These are phyloP conservation scores for Drosophila subquinaria DNA, from an alignment of 2,888 invertebrate genomes.

Conservation along the genomic window DNA sequence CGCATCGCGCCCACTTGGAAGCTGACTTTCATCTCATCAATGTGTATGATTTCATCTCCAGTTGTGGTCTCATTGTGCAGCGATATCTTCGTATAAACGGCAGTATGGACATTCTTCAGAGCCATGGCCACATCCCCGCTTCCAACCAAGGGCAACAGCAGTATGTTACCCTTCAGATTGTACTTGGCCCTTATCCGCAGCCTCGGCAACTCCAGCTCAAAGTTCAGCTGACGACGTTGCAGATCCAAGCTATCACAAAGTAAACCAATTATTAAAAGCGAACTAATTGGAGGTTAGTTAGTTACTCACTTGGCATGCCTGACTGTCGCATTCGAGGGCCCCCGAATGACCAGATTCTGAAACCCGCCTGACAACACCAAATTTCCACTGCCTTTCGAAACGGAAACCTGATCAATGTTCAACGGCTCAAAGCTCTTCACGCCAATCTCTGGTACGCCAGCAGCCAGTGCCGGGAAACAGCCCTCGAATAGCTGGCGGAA, in stretches of 20 bases:
- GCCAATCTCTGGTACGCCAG: slow-evolving; percentile 88
- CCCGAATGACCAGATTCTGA: slow-evolving; percentile 86
- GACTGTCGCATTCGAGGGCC: slow-evolving; percentile 87
- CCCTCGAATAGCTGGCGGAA: slow-evolving; percentile 86
- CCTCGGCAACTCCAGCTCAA: slow-evolving; percentile 87
- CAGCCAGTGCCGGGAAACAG: slow-evolving; percentile 87
- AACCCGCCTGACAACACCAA: slow-evolving; percentile 87
- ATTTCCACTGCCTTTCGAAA: slow-evolving; percentile 87
- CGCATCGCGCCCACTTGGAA: slow-evolving; percentile 87
- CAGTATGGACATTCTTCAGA: slow-evolving; percentile 87
- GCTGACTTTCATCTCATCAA: slow-evolving; percentile 87
- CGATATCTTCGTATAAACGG: slow-evolving; percentile 86
- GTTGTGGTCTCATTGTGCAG: slow-evolving; percentile 85
- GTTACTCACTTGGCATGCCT: slow-evolving; percentile 79
- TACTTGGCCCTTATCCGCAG: slow-evolving; percentile 87
- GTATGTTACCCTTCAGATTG: slow-evolving; percentile 87
- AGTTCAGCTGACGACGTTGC: slow-evolving; percentile 86
- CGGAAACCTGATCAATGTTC: slow-evolving; percentile 86
- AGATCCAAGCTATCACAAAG: slow-evolving; percentile 86
- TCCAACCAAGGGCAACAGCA: slow-evolving; percentile 87
- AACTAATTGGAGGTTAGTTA: background rate
- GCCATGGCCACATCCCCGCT: slow-evolving; percentile 87
- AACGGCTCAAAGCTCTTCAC: slow-evolving; percentile 88
- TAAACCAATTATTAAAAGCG: background rate
- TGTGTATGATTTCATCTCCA: slow-evolving; percentile 85